Conservation (phyloP, 2,888 invertebrate species). For the Cephonodes hylas region DNA sequence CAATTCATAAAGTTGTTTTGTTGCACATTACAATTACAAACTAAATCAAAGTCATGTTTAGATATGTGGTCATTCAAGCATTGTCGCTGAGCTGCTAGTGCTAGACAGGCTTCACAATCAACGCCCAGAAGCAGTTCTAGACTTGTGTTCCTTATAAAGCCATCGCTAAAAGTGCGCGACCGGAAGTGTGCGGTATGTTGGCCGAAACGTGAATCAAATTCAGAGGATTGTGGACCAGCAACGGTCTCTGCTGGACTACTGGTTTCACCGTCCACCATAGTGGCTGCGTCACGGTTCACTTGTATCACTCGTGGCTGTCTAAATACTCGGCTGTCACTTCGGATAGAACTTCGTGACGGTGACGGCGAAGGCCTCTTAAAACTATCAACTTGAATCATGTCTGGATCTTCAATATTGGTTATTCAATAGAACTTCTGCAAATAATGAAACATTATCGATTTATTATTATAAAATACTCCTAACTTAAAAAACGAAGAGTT, state of each 20-base stretch:
- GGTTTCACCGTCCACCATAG: constrained; percentile 71
- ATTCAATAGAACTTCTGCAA: not conserved
- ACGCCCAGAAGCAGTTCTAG: constrained; percentile 76
- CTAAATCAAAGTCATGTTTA: constrained; percentile 69
- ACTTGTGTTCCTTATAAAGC: constrained; percentile 75
- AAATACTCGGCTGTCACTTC: constrained; percentile 68
- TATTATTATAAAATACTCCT: too few species aligned
- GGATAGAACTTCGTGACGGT: constrained; percentile 70
- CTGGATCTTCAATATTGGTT: constrained; percentile 21
- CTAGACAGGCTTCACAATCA: constrained; percentile 76
- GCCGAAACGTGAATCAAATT: constrained; percentile 41
- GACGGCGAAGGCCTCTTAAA: constrained; percentile 75
- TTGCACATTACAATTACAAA: constrained; percentile 74
- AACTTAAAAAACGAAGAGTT: too few species aligned
- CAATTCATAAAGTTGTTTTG: constrained; percentile 71
- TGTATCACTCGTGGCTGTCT: constrained; percentile 75
- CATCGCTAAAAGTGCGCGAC: constrained; percentile 76
- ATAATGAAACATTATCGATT: constrained; percentile 20
- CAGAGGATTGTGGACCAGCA: constrained; percentile 19
- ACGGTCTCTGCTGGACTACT: constrained; percentile 29
- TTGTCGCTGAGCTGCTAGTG: constrained; percentile 67
- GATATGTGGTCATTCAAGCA: constrained; percentile 66
- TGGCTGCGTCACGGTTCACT: constrained; percentile 75
- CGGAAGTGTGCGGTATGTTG: constrained; percentile 66
- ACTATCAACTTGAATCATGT: constrained; percentile 72